phyloP scores from a whole-genome alignment of 1,140 invertebrate genomes.

The Dufourea novaeangliae region DNA sequence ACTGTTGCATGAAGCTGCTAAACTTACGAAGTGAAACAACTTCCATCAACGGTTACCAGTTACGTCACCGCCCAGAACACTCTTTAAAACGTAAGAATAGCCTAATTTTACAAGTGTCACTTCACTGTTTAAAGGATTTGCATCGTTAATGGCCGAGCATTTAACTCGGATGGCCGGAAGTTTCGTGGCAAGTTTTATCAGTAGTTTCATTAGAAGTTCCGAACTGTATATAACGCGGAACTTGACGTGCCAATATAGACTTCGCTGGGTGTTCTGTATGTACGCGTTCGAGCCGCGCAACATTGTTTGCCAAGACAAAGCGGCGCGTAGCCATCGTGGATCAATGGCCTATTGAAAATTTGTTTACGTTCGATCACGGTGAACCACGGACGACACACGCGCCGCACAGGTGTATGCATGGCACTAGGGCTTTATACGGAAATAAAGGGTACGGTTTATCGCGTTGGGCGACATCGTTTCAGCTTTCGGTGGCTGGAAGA shows the following conservation, averaged over 20 bases:
- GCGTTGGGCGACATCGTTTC: background rate
- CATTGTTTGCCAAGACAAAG: slow-evolving; percentile 34
- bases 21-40: too few species aligned
- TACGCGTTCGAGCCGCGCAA: background rate
- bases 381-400: background rate
- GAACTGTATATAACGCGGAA: background rate
- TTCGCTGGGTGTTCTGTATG: background rate
- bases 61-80: too few species aligned
- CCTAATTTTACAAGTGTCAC: background rate
- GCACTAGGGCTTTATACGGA: too few species aligned
- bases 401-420: background rate
- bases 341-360: slow-evolving; percentile 51
- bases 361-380: slow-evolving; percentile 49
- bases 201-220: slow-evolving; percentile 11
- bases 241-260: slow-evolving; percentile 1
- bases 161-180: background rate
- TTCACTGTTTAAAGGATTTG: background rate
- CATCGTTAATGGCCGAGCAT: background rate
- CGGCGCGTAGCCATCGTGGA: slow-evolving; percentile 16
- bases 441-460: background rate
- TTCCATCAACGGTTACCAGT: too few species aligned
- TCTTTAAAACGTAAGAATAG: background rate
- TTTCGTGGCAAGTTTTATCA: slow-evolving; percentile 4
- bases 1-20: too few species aligned
- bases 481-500: background rate